phyloP scores from a whole-genome alignment of 2,888 invertebrate genomes.

The Liposcelis brunnea region DNA sequence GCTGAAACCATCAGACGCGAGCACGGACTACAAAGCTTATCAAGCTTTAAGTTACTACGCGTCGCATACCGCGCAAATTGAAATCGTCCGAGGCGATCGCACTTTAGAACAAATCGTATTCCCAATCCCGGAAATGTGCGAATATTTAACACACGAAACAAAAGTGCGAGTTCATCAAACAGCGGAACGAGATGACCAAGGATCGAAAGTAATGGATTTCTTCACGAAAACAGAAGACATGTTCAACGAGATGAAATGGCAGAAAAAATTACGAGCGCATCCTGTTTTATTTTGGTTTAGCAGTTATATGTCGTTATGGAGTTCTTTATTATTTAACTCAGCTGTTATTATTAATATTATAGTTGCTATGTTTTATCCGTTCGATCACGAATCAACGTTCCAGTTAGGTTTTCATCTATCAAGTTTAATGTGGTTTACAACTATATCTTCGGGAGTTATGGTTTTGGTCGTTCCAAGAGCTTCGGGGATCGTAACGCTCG shows the following conservation, averaged over 20 bases:
- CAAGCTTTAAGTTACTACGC: conserved; percentile 89
- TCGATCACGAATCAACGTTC: conserved; percentile 42
- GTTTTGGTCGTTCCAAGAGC: conserved; percentile 61
- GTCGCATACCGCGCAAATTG: conserved; percentile 96
- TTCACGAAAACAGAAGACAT: conserved; percentile 86
- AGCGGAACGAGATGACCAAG: conserved; percentile 93
- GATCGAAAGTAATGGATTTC: conserved; percentile 88
- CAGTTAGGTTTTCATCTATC: conserved; percentile 75
- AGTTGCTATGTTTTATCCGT: conserved; percentile 95
- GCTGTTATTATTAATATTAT: conserved; percentile 94
- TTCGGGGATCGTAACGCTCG: conserved; percentile 60
- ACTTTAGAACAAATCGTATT: conserved; percentile 98
- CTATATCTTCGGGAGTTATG: conserved; percentile 54
- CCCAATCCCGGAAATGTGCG: conserved; percentile 97
- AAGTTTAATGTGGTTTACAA: conserved; percentile 68
- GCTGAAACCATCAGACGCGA: conserved; percentile 55
- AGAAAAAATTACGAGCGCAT: conserved; percentile 83
- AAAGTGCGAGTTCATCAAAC: conserved; percentile 80
- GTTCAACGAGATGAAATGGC: conserved; percentile 99
- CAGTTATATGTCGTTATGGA: conserved; percentile 95
- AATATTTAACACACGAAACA: conserved; percentile 89
- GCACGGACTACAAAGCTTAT: conserved; percentile 53
- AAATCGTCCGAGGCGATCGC: conserved; percentile 92
- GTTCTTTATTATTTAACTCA: conserved; percentile 88
- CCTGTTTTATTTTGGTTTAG: conserved; percentile 29